Percentiles rank a stretch among this genome's conserved stretches.
phyloP scores from a whole-genome alignment of 2,888 invertebrate species.

The Drosophila silvestris region DNA sequence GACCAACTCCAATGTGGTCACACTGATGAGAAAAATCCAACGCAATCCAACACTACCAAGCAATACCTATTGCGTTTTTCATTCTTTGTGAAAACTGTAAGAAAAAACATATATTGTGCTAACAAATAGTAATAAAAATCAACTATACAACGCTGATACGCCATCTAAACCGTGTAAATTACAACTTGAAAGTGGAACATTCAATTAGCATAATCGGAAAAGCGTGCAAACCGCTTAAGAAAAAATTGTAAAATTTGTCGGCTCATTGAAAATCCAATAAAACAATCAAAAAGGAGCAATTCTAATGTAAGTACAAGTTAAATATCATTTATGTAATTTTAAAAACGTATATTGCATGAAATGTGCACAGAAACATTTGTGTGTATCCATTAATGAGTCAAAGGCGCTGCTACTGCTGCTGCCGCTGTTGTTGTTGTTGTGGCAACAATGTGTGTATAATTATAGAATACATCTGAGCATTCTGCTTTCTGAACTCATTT shows the following conservation, averaged over 20 bases:
- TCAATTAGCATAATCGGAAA: background rate
- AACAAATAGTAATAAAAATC: background rate
- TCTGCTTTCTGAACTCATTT: slow-evolving; percentile 46
- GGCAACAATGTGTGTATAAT: slow-evolving; percentile 32
- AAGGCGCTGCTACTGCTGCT: background rate
- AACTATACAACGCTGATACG: background rate
- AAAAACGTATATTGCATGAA: background rate
- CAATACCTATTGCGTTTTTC: slow-evolving; percentile 39
- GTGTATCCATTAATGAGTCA: slow-evolving; percentile 32
- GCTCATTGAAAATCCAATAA: slow-evolving; percentile 8
- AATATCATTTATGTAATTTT: slow-evolving; percentile 4
- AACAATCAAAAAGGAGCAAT: background rate
- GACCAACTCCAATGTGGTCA: background rate
- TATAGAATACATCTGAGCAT: slow-evolving; percentile 37
- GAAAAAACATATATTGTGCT: slow-evolving; percentile 25
- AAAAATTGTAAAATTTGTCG: slow-evolving; percentile 23
- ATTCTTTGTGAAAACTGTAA: slow-evolving; percentile 39
- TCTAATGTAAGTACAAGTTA: slow-evolving; percentile 37
- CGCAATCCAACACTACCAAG: slow-evolving; percentile 13
- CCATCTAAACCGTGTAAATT: slow-evolving; percentile 23
- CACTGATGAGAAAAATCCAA: background rate
- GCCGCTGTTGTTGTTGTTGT: slow-evolving; percentile 33
- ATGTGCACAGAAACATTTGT: slow-evolving; percentile 7
- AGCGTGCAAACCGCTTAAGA: background rate
- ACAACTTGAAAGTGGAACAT: background rate